A percentile compares a stretch with the other conserved stretches of the same genome.
Conservation (phyloP, 2,113 vertebrate species). For the Gavialis gangeticus region DNA sequence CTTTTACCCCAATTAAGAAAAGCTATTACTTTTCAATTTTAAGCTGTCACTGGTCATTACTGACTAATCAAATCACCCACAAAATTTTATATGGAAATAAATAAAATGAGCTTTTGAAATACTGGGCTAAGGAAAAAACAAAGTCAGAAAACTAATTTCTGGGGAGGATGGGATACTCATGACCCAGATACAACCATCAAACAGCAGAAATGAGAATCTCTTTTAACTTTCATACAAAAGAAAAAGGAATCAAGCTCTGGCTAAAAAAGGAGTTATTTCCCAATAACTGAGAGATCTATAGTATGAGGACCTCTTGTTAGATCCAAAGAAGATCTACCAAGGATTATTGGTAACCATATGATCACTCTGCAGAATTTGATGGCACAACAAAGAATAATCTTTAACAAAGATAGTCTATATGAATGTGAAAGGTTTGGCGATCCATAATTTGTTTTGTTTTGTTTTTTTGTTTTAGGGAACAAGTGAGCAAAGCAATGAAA, state of each 20-base stretch:
- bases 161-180: not conserved
- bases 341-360: not conserved
- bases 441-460: too few species aligned
- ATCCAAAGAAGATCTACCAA: not conserved
- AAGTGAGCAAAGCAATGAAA: not conserved
- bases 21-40: not conserved
- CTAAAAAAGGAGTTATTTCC: not conserved
- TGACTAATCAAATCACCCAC: not conserved
- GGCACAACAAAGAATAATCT: not conserved
- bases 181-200: slow-evolving; percentile 16
- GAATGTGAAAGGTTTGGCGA: not conserved
- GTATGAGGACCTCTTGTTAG: not conserved
- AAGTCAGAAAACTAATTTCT: not conserved
- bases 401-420: not conserved
- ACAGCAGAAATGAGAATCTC: not conserved
- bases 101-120: slow-evolving; percentile 18
- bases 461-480: not conserved
- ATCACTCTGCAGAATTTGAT: not conserved
- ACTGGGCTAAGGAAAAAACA: not conserved
- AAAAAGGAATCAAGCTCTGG: not conserved
- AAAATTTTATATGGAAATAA: not conserved
- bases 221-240: slow-evolving; percentile 24
- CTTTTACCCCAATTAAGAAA: slow-evolving; percentile 5
- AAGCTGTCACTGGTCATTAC: not conserved
- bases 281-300: not conserved